Evolutionary conservation across 1,140 invertebrate genomes (phyloP).

Genomic region (Scylla paramamosain): DNA sequence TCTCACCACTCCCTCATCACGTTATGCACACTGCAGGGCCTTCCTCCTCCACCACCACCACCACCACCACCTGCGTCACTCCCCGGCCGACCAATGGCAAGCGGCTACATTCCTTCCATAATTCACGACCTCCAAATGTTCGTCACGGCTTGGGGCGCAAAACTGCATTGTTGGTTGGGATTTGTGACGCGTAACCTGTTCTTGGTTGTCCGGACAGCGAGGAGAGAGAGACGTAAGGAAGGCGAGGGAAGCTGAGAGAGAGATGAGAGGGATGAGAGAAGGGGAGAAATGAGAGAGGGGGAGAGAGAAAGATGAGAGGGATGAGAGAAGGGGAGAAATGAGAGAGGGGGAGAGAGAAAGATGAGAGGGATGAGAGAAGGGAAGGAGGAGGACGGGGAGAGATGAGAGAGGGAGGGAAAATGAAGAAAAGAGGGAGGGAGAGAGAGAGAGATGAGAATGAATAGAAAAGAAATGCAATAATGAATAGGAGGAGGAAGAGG

Average conservation of each 20-base stretch:
- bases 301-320: no score
- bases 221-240: not conserved
- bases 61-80: not conserved
- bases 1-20: not conserved
- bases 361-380: not conserved
- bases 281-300: no score
- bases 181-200: not conserved
- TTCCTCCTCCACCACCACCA: no score
- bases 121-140: no score
- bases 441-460: not conserved
- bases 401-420: not conserved
- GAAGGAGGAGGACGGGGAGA: not conserved
- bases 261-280: no score
- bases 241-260: no score
- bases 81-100: no score
- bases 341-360: no score
- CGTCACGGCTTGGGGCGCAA: no score
- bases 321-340: not conserved
- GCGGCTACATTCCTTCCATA: no score
- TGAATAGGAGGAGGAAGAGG: not conserved
- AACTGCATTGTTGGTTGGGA: no score
- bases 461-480: not conserved
- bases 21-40: not conserved
- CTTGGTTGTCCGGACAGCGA: not conserved
- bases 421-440: not conserved